Percentiles rank a stretch among this genome's conserved stretches.
Evolutionary conservation across 2,888 invertebrate species (phyloP).

Genomic region (Ophion ellenae): DNA sequence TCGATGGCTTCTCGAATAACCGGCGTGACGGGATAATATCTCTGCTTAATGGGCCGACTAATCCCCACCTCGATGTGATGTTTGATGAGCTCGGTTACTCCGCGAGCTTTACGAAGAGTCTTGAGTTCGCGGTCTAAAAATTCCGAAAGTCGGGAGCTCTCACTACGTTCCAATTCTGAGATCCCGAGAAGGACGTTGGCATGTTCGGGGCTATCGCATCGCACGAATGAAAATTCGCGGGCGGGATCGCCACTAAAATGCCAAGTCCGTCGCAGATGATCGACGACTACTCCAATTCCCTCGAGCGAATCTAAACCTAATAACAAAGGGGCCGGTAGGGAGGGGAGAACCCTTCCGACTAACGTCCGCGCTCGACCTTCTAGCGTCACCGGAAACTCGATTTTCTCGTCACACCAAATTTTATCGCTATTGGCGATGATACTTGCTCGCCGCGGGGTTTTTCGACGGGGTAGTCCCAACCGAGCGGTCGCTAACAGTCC

Average conservation of each 20-base stretch:
- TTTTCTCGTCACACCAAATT: neutral
- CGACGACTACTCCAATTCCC: neutral
- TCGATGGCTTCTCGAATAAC: slow-evolving; percentile 31
- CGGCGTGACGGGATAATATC: slow-evolving; percentile 46
- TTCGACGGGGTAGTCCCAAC: neutral
- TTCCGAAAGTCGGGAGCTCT: neutral
- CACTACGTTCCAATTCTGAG: neutral
- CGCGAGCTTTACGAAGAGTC: neutral
- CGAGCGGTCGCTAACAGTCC: neutral
- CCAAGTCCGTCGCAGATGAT: slow-evolving; percentile 5
- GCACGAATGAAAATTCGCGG: neutral
- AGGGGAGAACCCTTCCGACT: neutral
- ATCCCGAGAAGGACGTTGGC: neutral
- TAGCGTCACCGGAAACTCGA: slow-evolving; percentile 37
- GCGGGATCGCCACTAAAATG: neutral
- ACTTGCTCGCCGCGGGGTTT: neutral
- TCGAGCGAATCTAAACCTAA: slow-evolving; percentile 5
- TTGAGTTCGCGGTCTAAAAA: neutral
- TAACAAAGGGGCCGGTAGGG: slow-evolving; percentile 8
- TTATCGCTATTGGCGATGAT: slow-evolving; percentile 13
- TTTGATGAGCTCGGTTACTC: neutral
- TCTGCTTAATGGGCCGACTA: slow-evolving; percentile 9
- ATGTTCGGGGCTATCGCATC: neutral
- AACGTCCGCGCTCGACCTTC: neutral
- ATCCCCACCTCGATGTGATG: slow-evolving; percentile 20